Conservation (phyloP, 2,113 vertebrate species). For the Lepidothrix coronata region DNA sequence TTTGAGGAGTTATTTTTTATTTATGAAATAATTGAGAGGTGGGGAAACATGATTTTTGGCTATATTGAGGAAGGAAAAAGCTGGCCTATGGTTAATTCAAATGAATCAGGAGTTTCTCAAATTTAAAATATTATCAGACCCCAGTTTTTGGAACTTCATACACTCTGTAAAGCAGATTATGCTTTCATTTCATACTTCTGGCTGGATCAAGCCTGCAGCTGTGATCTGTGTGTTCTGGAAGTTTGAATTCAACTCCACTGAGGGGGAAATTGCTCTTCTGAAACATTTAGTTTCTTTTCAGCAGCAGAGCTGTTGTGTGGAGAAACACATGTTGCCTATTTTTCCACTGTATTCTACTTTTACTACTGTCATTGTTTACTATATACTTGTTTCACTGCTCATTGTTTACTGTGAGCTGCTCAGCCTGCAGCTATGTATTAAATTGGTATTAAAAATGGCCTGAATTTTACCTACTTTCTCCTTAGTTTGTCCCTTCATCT, state of each 20-base stretch:
- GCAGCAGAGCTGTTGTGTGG: not conserved
- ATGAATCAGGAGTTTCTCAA: not conserved
- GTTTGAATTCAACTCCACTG: not conserved
- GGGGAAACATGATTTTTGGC: not conserved
- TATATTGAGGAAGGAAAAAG: not conserved
- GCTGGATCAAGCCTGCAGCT: not conserved
- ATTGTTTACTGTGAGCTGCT: not conserved
- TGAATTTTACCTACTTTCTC: not conserved
- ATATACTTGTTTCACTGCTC: not conserved
- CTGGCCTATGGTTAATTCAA: not conserved
- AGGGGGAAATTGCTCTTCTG: not conserved
- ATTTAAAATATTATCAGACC: not conserved
- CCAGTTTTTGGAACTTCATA: not conserved
- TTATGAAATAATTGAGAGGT: not conserved
- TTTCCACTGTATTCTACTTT: not conserved
- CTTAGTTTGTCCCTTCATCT: not conserved
- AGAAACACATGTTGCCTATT: not conserved
- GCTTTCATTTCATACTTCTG: not conserved
- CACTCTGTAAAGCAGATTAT: not conserved
- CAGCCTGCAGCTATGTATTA: not conserved
- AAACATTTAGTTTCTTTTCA: not conserved
- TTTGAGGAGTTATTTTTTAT: not conserved
- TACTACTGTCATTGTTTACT: not conserved
- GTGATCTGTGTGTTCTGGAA: not conserved
- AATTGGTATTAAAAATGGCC: not conserved